Base-by-base conservation (phyloP, 2,797 vertebrate genomes). In the Phrynocephalus forsythii region DNA sequence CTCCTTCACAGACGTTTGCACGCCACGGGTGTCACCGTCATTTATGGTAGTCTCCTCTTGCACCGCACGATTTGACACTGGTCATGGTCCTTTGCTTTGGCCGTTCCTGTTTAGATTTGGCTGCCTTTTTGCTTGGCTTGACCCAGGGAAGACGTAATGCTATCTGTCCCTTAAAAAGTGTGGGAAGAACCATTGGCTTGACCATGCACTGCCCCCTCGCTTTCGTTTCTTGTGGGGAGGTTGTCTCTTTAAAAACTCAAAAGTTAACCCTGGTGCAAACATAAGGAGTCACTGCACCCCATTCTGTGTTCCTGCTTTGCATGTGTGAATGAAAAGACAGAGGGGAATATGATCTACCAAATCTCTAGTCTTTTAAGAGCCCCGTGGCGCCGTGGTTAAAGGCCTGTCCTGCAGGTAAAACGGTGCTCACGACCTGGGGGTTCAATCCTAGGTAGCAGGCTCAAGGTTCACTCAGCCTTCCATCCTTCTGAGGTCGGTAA, bases 41-140 rank as follows among this genome's bases (percentile, higher is more conserved):
- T 63, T 18, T 48, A 38, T 22, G 63, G 3, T 44, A 44, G 38
- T 5, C 38, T 44, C 38, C 33, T 50, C 24, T 38, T 48, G 44
- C 84, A 80, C 67, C 13, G 82, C 86, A 6, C 88, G 22, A 56
- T 28, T 30, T 75, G 20, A 67, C 87, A 67, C 60, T 91, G 52
- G 38, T 83, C 0, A 48, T 88, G 86, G 82, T 82, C 82, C 1
- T 78, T 79, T 86, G 3, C 81, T 63, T 86, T 92, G 79, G 88
- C 48, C 56, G 89, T 15, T 78, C 28, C 56, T 93, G 68, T 72
- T 52, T 93, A 87, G 76, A 63, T 3, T 69, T 13, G 1, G 22
- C 80, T 18, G 73, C 80, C 52, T 56, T 52, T 84, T 24, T 76
- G 52, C 24, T 80, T 76, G 82, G 18, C 48, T 68, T 60, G 38